A percentile compares a stretch with the other conserved stretches of the same genome.
Conservation (phyloP, 2,113 vertebrate species). For the Eira barbara region DNA sequence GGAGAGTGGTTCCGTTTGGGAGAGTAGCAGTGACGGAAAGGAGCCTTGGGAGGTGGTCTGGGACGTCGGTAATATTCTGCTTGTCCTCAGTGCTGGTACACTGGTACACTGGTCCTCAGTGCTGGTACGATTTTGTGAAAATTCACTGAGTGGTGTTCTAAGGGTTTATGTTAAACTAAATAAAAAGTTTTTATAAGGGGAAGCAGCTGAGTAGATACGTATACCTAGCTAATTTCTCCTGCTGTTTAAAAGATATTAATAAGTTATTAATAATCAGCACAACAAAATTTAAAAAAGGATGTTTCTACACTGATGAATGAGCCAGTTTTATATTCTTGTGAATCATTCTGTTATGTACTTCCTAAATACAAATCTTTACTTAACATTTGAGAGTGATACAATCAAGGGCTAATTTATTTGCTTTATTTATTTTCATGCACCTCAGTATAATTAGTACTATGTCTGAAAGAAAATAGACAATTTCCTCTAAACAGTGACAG, state of each 20-base stretch:
- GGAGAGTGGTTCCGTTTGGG: not conserved
- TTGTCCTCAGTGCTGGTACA: not conserved
- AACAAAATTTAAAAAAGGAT: not conserved
- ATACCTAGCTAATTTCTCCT: not conserved
- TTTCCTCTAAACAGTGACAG: not conserved
- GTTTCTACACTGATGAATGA: not conserved
- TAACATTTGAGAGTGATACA: not conserved
- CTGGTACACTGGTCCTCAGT: not conserved
- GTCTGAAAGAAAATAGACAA: not conserved
- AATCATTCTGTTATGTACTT: not conserved
- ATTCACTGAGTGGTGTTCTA: not conserved
- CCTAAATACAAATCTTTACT: not conserved
- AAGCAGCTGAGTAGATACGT: not conserved
- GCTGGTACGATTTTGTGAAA: not conserved
- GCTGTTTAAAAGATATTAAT: constrained; percentile 15
- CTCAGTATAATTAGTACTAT: not conserved
- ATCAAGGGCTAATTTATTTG: not conserved
- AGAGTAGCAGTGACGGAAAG: not conserved
- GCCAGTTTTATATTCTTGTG: not conserved
- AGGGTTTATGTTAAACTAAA: not conserved
- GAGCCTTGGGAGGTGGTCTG: not conserved
- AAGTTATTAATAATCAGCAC: not conserved
- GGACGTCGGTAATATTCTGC: not conserved
- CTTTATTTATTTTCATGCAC: not conserved
- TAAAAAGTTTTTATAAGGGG: not conserved